Percentiles rank a stretch among this genome's conserved stretches.
phyloP scores from a whole-genome alignment of 2,797 vertebrate genomes.

The Galagoides demidoff region DNA sequence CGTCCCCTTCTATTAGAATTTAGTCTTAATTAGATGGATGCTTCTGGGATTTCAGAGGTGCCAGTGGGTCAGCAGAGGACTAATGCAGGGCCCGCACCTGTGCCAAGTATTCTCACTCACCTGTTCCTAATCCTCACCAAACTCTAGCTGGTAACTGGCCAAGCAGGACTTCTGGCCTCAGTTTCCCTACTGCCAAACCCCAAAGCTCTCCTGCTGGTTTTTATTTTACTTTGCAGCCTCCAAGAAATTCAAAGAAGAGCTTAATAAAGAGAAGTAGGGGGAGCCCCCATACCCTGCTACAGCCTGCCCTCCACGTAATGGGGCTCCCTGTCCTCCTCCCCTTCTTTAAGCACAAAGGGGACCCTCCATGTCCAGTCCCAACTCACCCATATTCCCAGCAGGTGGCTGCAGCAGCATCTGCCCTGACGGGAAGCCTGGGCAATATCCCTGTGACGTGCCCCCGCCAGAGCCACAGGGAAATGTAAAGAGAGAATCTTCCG shows the following conservation, averaged over 20 bases:
- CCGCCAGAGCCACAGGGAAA: constrained; percentile 83
- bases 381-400: constrained; percentile 86
- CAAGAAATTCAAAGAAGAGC: not conserved
- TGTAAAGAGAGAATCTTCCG: constrained; percentile 87
- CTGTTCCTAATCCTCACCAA: not conserved
- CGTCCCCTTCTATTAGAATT: not conserved
- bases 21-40: accelerated
- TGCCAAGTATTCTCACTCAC: accelerated
- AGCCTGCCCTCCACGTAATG: not conserved
- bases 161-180: not conserved
- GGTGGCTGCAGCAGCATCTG: constrained; percentile 89
- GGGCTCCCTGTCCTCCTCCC: not conserved
- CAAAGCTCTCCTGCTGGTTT: no score
- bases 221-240: not conserved
- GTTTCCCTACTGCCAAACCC: not conserved
- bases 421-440: constrained; percentile 83
- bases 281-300: accelerated
- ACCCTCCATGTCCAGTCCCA: not conserved
- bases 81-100: no score
- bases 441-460: constrained; percentile 84
- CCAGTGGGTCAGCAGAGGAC: not conserved
- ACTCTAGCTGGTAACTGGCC: accelerated
- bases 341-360: not conserved
- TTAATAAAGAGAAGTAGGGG: not conserved
- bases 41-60: not conserved